Conservation (phyloP, 2,888 invertebrate species). For the Diogma glabrata region DNA sequence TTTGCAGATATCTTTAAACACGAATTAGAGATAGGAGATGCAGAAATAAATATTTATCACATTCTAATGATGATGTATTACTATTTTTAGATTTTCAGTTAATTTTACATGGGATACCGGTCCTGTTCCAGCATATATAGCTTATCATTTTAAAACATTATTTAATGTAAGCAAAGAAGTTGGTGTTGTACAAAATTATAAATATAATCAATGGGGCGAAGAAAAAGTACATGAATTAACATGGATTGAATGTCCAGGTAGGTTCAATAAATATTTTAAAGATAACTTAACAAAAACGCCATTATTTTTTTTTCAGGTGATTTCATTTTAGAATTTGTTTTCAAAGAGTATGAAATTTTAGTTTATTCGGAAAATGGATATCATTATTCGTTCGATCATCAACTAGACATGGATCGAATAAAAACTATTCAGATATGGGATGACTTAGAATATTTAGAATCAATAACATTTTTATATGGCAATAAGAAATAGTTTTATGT, state of each 20-base stretch:
- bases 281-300: slow-evolving; percentile 15
- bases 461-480: slow-evolving; percentile 26
- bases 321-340: slow-evolving; percentile 30
- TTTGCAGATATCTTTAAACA: no score
- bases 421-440: slow-evolving; percentile 34
- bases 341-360: slow-evolving; percentile 23
- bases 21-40: no score
- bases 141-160: slow-evolving; percentile 30
- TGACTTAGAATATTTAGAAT: slow-evolving; percentile 30
- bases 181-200: slow-evolving; percentile 29
- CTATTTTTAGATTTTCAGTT: slow-evolving; percentile 33
- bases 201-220: slow-evolving; percentile 19
- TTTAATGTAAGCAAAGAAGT: slow-evolving; percentile 15
- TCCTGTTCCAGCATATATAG: slow-evolving; percentile 26
- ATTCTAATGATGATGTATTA: no score
- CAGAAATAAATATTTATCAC: no score
- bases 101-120: slow-evolving; percentile 31
- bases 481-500: no score
- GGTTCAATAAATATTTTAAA: slow-evolving; percentile 28
- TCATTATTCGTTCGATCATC: slow-evolving; percentile 25
- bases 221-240: slow-evolving; percentile 21
- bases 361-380: slow-evolving; percentile 25
- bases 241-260: slow-evolving; percentile 28
- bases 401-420: slow-evolving; percentile 27
- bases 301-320: no score